A percentile compares a stretch with the other conserved stretches of the same genome.
phyloP scores from a whole-genome alignment of 2,888 invertebrate genomes.

The Blastobasis lacticolella region DNA sequence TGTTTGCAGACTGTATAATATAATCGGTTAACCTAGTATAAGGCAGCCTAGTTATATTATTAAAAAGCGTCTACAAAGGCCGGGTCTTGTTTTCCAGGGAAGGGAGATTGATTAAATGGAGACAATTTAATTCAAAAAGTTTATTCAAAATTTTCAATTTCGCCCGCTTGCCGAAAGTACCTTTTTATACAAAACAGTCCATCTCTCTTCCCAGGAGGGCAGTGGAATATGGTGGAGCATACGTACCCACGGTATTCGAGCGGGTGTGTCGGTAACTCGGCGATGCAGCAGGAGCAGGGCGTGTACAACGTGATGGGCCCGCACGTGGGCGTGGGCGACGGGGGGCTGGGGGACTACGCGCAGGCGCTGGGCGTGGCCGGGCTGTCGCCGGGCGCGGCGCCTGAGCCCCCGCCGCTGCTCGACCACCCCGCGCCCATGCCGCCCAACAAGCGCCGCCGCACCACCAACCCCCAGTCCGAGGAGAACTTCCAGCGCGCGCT shows the following conservation, averaged over 20 bases:
- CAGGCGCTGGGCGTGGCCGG: conserved; percentile 46
- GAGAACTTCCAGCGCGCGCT: conserved; percentile 87
- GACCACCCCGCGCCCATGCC: conserved; percentile 45
- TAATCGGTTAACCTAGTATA: too few relatives aligned
- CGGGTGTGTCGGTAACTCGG: conserved; percentile 76
- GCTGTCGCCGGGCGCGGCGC: conserved; percentile 49
- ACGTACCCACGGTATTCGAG: conserved; percentile 83
- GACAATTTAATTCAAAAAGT: conserved; percentile 11
- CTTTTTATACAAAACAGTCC: conserved; percentile 44
- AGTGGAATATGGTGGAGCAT: conserved; percentile 90
- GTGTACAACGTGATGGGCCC: conserved; percentile 69
- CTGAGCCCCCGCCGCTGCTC: conserved; percentile 36
- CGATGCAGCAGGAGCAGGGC: conserved; percentile 73
- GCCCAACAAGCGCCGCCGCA: conserved; percentile 78
- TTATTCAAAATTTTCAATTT: conserved; percentile 18
- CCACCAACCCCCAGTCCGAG: conserved; percentile 86
- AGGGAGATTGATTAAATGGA: conserved; percentile 66
- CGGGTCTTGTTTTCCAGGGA: conserved; percentile 59
- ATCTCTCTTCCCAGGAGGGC: conserved; percentile 84
- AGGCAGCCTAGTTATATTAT: too few relatives aligned
- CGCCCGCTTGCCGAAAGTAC: neutral
- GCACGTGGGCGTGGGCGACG: conserved; percentile 40
- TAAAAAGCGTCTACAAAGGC: neutral
- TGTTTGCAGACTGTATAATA: too few relatives aligned
- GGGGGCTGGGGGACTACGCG: conserved; percentile 29